A percentile compares a stretch with the other conserved stretches of the same genome.
Evolutionary conservation across 1,140 invertebrate genomes (phyloP).

Genomic region (Epicauta chinensis): DNA sequence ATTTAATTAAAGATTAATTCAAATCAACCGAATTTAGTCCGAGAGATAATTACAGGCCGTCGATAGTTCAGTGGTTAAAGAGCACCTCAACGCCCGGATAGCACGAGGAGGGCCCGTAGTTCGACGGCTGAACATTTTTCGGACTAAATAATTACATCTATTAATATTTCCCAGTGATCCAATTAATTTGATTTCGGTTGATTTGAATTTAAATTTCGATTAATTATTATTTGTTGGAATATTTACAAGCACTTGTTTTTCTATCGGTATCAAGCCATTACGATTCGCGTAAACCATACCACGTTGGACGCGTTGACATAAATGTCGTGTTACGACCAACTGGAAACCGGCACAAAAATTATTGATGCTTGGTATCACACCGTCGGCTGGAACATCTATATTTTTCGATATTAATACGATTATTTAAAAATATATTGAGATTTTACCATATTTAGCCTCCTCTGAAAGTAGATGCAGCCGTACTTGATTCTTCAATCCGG

Average conservation of each 20-base stretch:
- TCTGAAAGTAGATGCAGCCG: constrained; percentile 48
- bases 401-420: constrained; percentile 6
- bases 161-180: too few species aligned
- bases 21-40: too few species aligned
- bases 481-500: constrained; percentile 61
- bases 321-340: constrained; percentile 64
- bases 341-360: constrained; percentile 87
- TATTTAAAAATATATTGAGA: not conserved
- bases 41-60: too few species aligned
- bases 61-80: too few species aligned
- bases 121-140: too few species aligned
- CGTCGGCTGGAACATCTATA: constrained; percentile 49
- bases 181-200: too few species aligned
- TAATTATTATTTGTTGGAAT: too few species aligned
- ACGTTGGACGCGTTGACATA: constrained; percentile 74
- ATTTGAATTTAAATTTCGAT: too few species aligned
- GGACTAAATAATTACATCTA: too few species aligned
- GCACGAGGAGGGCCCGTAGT: too few species aligned
- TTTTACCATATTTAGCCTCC: constrained; percentile 54
- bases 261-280: constrained; percentile 52
- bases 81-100: too few species aligned
- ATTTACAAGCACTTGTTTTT: constrained; percentile 53
- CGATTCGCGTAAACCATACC: constrained; percentile 69
- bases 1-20: too few species aligned
- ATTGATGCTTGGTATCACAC: constrained; percentile 67